Conservation (phyloP, 2,888 invertebrate genomes). For the Lasioglossum leucozonium region DNA sequence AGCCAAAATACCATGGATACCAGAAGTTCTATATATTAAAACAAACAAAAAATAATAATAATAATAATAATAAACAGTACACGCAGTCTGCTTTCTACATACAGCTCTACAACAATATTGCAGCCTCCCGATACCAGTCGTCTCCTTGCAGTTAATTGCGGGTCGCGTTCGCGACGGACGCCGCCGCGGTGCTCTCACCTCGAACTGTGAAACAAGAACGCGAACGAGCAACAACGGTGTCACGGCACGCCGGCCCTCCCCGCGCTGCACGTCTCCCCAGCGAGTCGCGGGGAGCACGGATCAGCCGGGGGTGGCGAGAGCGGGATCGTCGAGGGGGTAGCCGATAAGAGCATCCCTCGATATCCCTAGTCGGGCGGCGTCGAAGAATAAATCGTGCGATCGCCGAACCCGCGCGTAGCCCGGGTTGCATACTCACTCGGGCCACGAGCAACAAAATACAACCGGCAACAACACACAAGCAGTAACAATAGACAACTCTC, state of each 20-base stretch:
- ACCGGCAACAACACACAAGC: slow-evolving; percentile 80
- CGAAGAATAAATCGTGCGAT: slow-evolving; percentile 37
- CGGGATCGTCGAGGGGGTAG: too few species aligned
- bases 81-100: slow-evolving; percentile 80
- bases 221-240: slow-evolving; percentile 6
- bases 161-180: slow-evolving; percentile 50
- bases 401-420: slow-evolving; percentile 59
- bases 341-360: background rate
- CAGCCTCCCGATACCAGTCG: slow-evolving; percentile 83
- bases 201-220: background rate
- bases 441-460: slow-evolving; percentile 61
- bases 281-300: background rate
- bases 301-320: background rate
- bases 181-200: background rate
- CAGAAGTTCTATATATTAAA: slow-evolving; percentile 40
- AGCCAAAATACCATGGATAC: slow-evolving; percentile 66
- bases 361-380: slow-evolving; percentile 2
- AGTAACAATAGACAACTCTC: slow-evolving; percentile 81
- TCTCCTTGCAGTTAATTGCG: slow-evolving; percentile 82
- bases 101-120: slow-evolving; percentile 76
- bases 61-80: slow-evolving; percentile 58
- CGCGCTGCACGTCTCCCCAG: background rate
- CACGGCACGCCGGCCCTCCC: too few species aligned
- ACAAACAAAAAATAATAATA: slow-evolving; percentile 50
- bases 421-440: slow-evolving; percentile 81